Percentiles rank a stretch among this genome's conserved stretches.
Evolutionary conservation across 2,797 vertebrate species (phyloP).

Genomic region (Petrocephalus sullivani): DNA sequence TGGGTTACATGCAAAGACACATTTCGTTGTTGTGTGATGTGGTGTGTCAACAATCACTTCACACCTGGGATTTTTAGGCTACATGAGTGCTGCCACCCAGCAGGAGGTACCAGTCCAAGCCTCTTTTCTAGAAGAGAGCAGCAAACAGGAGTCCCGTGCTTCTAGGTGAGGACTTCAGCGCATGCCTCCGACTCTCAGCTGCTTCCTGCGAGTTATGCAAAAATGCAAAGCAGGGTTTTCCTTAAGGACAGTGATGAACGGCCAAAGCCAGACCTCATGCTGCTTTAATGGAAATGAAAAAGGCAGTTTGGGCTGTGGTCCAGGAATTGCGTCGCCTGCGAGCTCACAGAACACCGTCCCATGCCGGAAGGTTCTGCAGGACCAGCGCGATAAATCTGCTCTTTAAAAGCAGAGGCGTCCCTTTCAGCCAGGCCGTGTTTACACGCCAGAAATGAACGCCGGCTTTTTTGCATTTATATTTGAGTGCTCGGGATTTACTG

Average conservation of each 20-base stretch:
- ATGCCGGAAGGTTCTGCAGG: not conserved
- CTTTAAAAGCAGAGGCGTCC: not conserved
- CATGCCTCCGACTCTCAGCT: slow-evolving; percentile 42
- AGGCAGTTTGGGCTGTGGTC: slow-evolving; percentile 48
- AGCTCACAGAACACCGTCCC: slow-evolving; percentile 34
- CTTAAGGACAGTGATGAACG: slow-evolving; percentile 45
- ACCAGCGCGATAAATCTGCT: not conserved
- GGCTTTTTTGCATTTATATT: slow-evolving; percentile 8
- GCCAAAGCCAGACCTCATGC: slow-evolving; percentile 47
- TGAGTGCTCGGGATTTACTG: slow-evolving; percentile 22
- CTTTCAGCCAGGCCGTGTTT: not conserved
- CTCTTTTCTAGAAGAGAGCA: not conserved
- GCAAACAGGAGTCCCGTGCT: not conserved
- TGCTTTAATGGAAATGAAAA: slow-evolving; percentile 57
- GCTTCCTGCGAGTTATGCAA: slow-evolving; percentile 37
- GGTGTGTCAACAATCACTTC: no score
- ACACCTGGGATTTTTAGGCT: not conserved
- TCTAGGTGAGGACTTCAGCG: slow-evolving; percentile 16
- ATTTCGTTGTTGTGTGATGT: no score
- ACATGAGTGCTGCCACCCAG: not conserved
- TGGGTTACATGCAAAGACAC: no score
- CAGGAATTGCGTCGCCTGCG: slow-evolving; percentile 48
- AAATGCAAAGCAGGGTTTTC: slow-evolving; percentile 35
- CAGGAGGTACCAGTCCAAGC: not conserved
- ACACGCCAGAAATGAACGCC: not conserved